These are phyloP conservation scores for Etheostoma spectabile DNA, from an alignment of 2,113 vertebrate species.

Conservation along the genomic window DNA sequence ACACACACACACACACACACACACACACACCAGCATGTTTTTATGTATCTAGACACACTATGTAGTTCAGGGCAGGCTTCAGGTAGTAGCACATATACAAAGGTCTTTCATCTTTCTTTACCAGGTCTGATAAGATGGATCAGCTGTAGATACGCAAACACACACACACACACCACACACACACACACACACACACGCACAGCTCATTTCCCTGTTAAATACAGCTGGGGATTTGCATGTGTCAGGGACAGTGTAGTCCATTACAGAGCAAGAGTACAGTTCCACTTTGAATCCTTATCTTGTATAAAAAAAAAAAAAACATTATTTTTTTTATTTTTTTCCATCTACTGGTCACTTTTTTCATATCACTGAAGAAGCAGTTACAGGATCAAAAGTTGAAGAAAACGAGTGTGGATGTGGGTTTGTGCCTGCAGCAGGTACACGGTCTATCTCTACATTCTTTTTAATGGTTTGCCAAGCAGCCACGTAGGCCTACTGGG, in stretches of 20 bases:
- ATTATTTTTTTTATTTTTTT: conserved; percentile 29
- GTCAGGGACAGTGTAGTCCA: conserved; percentile 23
- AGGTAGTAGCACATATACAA: not conserved
- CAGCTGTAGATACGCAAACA: not conserved
- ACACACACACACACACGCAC: conserved; percentile 9
- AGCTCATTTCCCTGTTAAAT: conserved; percentile 74
- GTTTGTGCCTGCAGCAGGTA: not conserved
- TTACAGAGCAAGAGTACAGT: conserved; percentile 35
- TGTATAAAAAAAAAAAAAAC: conserved; percentile 11
- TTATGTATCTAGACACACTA: not conserved
- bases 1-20: not conserved
- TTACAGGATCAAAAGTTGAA: not conserved
- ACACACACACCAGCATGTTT: not conserved
- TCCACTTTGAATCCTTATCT: conserved; percentile 74
- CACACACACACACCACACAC: conserved; percentile 40
- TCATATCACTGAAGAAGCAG: not conserved
- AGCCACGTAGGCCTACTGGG: not conserved
- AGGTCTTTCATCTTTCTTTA: not conserved
- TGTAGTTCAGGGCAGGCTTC: not conserved
- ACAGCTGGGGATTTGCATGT: conserved; percentile 71
- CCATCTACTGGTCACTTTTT: not conserved
- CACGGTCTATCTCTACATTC: not conserved
- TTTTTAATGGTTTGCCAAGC: not conserved
- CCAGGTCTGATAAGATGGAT: conserved; percentile 11
- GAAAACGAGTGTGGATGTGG: not conserved